These are phyloP conservation scores for Amblyopsis rosae DNA, from an alignment of 2,113 vertebrate species.

Conservation along the genomic window DNA sequence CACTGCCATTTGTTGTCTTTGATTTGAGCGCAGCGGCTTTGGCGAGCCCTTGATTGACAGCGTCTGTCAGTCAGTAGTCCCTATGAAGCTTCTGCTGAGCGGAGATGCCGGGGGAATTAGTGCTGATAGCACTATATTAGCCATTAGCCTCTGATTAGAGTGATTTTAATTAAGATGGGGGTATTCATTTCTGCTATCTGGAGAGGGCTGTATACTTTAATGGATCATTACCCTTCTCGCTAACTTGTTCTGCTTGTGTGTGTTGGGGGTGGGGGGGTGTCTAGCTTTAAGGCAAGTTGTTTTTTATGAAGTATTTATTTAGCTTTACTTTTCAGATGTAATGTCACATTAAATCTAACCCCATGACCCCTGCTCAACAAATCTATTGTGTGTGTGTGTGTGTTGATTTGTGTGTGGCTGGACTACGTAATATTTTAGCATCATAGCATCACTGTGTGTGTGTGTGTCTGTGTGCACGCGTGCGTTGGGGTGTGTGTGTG, in stretches of 20 bases:
- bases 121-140: background rate
- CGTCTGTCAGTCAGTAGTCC: too few relatives aligned
- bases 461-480: background rate
- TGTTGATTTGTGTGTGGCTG: conserved; percentile 6
- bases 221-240: background rate
- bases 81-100: too few relatives aligned
- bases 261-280: background rate
- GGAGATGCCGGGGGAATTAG: background rate
- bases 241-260: conserved; percentile 1
- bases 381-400: conserved; percentile 17
- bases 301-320: background rate
- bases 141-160: background rate
- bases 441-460: background rate
- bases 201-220: background rate
- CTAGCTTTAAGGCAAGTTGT: background rate
- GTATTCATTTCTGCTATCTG: background rate
- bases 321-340: background rate
- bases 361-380: conserved; percentile 7
- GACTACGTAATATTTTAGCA: background rate
- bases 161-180: background rate
- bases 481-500: conserved; percentile 2
- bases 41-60: too few relatives aligned
- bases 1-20: too few relatives aligned
- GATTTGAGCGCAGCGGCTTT: too few relatives aligned
- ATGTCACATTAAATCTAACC: background rate